phyloP scores from a whole-genome alignment of 2,797 vertebrate species.

The Sebastes umbrosus region DNA sequence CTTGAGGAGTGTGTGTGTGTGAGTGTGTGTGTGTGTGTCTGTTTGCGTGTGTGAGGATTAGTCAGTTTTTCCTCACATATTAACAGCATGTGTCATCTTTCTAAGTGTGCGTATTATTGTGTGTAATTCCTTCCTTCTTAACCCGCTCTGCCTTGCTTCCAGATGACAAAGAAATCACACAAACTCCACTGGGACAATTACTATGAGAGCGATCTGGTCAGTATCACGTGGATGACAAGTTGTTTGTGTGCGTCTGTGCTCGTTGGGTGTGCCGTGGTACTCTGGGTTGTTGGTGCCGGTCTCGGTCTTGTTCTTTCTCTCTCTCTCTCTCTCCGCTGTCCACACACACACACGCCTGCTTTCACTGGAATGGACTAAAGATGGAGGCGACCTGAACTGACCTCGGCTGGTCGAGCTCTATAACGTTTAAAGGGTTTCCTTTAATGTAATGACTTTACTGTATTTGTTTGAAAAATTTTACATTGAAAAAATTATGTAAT shows the following conservation, averaged over 20 bases:
- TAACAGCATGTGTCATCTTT: conserved; percentile 25
- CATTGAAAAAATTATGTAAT: neutral
- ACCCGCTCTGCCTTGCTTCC: conserved; percentile 88
- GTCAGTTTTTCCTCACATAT: conserved; percentile 14
- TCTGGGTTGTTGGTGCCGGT: conserved; percentile 42
- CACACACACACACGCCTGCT: conserved; percentile 34
- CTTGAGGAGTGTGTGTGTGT: neutral
- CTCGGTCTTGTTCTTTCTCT: conserved; percentile 42
- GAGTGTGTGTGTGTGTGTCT: neutral
- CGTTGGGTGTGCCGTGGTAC: conserved; percentile 55
- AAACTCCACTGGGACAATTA: conserved; percentile 96
- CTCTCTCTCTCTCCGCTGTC: conserved; percentile 8
- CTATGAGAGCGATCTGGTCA: conserved; percentile 97
- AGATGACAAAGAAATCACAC: conserved; percentile 95
- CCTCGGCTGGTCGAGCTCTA: conserved; percentile 15
- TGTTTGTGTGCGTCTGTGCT: conserved; percentile 64
- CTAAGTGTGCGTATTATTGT: conserved; percentile 20
- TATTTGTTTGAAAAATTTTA: neutral
- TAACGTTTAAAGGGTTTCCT: conserved; percentile 61
- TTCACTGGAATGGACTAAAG: conserved; percentile 18
- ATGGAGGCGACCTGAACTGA: conserved; percentile 34
- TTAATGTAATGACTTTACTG: neutral
- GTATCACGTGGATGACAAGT: conserved; percentile 77
- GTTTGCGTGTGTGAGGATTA: conserved; percentile 10
- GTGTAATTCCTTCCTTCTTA: conserved; percentile 56